phyloP scores from a whole-genome alignment of 2,888 invertebrate species.

The Acleris literana region DNA sequence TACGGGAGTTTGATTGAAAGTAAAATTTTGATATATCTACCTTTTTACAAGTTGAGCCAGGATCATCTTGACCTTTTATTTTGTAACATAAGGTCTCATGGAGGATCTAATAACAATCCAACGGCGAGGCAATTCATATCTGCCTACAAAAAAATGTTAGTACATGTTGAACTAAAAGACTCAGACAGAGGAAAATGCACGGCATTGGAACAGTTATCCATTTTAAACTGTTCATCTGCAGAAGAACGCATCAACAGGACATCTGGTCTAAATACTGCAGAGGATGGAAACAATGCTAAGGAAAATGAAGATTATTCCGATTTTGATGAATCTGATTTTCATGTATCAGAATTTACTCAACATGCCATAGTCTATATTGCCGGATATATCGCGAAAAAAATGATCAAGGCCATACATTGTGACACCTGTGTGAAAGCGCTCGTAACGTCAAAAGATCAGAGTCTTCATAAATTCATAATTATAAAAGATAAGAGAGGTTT shows the following conservation, averaged over 20 bases:
- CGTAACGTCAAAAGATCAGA: constrained; percentile 1
- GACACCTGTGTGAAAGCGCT: constrained; percentile 11
- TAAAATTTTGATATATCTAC: neutral
- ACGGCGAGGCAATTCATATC: constrained; percentile 36
- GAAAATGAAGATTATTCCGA: neutral
- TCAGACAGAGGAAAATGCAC: neutral
- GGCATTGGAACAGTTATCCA: neutral
- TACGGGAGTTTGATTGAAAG: neutral
- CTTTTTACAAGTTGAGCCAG: constrained; percentile 4
- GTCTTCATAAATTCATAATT: constrained; percentile 16
- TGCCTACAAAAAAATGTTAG: constrained; percentile 35
- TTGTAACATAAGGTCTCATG: constrained; percentile 37
- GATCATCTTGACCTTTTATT: constrained; percentile 34
- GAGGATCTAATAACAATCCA: constrained; percentile 40
- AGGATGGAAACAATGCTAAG: neutral
- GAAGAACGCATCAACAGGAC: neutral
- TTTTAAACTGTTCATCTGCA: constrained; percentile 8
- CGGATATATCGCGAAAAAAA: constrained; percentile 5
- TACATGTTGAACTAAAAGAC: constrained; percentile 17
- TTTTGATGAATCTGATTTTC: neutral
- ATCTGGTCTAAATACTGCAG: neutral
- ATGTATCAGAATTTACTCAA: constrained; percentile 1
- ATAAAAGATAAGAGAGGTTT: neutral
- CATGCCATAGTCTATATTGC: constrained; percentile 24
- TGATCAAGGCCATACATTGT: constrained; percentile 9